Evolutionary conservation across 2,888 invertebrate genomes (phyloP), one percentile per base, ranked within the genome.

Genomic region (Drosophila dives): DNA sequence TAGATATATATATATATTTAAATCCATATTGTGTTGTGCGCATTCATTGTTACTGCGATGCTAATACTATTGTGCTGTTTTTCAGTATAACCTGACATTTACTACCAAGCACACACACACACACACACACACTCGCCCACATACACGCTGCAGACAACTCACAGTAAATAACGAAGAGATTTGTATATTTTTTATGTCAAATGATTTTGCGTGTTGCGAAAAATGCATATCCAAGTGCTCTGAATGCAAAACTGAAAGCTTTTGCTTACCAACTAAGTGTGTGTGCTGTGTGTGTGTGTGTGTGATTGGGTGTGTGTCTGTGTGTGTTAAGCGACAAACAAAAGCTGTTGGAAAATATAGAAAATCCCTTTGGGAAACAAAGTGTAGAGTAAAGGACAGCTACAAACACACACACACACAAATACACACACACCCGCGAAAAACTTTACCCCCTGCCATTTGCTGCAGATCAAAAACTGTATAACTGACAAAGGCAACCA

Each of bases 311-410:
- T 34, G 61, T 49, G 33, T 50, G 61, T 33, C 15, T 26, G 26
- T 45, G 64, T 56, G 77, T 67, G 70, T 60, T 84, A 84, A 81
- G 81, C 85, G 85, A 79, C 75, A 83, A 82, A 86, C 84, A 86
- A 84, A 83, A 85, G 83, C 87, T 72, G 73, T 66, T 81, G 72
- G 66, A 87, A 85, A 89, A 86, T 86, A 87, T 77, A 68, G 86
- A 87, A 86, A 89, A 86, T 87, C 86, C 90, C 81, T 86, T 87
- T 86, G 85, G 85, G 65, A 77, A 87, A 89, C 83, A 89, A 84
- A 87, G 82, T 77, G 75, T 75, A 84, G 62, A 61, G 64, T 65
- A 68, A 68, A 64, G 65, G 56, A 76, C 58, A 75, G 34, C 34
- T 45, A 62, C 29, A 56, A 50, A 65, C 53, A 70, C 26, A 65